Percentiles rank a stretch among this genome's conserved stretches.
These are phyloP conservation scores for Gavialis gangeticus DNA, from an alignment of 2,113 vertebrate genomes.

Conservation along the genomic window DNA sequence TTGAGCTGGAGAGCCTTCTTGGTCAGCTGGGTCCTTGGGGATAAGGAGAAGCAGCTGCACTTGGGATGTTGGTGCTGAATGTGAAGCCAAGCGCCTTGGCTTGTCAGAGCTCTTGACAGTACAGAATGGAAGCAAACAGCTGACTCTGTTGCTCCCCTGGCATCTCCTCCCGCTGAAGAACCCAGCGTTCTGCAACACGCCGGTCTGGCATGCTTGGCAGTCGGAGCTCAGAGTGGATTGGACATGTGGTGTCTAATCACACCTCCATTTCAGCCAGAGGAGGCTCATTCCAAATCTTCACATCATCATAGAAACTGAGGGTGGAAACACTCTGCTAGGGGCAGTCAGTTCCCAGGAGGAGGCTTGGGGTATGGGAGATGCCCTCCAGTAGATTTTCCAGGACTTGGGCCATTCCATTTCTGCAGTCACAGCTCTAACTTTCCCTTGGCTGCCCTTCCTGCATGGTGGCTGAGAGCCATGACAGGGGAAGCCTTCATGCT, in stretches of 20 bases:
- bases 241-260: rapidly evolving
- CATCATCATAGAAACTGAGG: rapidly evolving
- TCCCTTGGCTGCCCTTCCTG: background rate
- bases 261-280: background rate
- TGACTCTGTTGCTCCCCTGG: background rate
- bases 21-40: background rate
- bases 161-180: background rate
- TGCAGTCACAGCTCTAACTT: background rate
- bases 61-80: background rate
- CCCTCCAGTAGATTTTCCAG: background rate
- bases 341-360: background rate
- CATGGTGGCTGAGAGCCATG: background rate
- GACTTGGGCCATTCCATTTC: background rate
- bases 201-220: rapidly evolving
- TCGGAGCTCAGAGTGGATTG: background rate
- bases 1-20: background rate
- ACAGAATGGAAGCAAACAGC: background rate
- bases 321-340: background rate
- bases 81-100: background rate
- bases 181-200: rapidly evolving
- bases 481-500: background rate
- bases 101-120: background rate
- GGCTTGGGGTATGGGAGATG: background rate
- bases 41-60: background rate
- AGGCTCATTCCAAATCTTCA: background rate